Evolutionary conservation across 2,797 vertebrate species (phyloP).

Genomic region (Rhincodon typus): DNA sequence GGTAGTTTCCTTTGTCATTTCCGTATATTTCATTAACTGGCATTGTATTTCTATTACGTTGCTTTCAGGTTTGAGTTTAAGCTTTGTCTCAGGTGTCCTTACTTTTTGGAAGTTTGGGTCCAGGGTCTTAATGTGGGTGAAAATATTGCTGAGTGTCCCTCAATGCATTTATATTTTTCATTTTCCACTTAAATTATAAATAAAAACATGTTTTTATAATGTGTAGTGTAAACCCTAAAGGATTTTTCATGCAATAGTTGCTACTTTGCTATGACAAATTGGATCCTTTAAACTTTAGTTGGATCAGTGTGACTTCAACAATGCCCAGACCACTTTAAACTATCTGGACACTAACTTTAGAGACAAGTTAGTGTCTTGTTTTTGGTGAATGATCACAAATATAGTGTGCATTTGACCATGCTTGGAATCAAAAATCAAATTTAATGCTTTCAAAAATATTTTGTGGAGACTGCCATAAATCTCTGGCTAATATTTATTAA

Average conservation of each 20-base stretch:
- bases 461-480: not conserved
- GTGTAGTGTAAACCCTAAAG: not conserved
- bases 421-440: not conserved
- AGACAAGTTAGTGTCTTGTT: not conserved
- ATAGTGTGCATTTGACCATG: not conserved
- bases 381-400: not conserved
- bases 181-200: not conserved
- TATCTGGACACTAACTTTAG: not conserved
- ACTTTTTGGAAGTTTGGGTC: not conserved
- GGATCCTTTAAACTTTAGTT: not conserved
- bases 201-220: not conserved
- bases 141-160: not conserved
- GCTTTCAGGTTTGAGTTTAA: too few species aligned
- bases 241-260: not conserved
- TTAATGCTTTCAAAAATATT: too few species aligned
- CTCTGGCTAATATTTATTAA: not conserved
- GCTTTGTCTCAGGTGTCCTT: not conserved
- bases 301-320: not conserved
- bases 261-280: not conserved
- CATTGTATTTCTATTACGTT: not conserved
- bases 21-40: not conserved
- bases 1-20: not conserved
- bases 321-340: not conserved
- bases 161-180: not conserved
- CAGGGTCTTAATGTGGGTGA: not conserved